Conservation (phyloP, 1,140 invertebrate species). For the Caligus rogercresseyi region DNA sequence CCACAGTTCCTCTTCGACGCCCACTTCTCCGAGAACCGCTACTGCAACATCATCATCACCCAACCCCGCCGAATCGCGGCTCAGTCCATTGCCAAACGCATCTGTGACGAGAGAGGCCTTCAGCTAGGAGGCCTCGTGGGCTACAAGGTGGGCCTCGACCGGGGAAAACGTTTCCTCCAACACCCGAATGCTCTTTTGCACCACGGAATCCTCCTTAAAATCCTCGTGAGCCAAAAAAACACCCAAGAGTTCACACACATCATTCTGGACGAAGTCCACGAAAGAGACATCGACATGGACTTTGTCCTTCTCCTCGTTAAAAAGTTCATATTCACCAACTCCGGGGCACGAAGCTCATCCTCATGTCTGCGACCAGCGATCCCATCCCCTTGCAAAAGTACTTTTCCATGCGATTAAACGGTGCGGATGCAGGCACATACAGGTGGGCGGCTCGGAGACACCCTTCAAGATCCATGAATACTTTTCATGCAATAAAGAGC, state of each 20-base stretch:
- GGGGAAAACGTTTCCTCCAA: conserved; percentile 37
- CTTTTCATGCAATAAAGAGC: conserved; percentile 36
- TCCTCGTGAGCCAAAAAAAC: conserved; percentile 35
- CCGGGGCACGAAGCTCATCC: conserved; percentile 44
- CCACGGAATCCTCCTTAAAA: conserved; percentile 50
- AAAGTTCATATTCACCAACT: conserved; percentile 48
- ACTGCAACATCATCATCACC: conserved; percentile 67
- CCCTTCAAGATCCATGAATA: conserved; percentile 44
- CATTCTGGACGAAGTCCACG: conserved; percentile 87
- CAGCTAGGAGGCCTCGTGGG: conserved; percentile 56
- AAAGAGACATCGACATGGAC: conserved; percentile 81
- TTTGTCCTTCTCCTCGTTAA: conserved; percentile 71
- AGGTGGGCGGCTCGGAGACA: conserved; percentile 31
- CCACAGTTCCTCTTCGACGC: conserved; percentile 67
- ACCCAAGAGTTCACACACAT: conserved; percentile 53
- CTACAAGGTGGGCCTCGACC: conserved; percentile 52
- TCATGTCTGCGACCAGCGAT: conserved; percentile 44
- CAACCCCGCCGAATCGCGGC: conserved; percentile 71
- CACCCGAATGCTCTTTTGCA: conserved; percentile 68
- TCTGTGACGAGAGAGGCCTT: conserved; percentile 48
- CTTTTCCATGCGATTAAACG: conserved; percentile 35
- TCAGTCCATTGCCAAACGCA: conserved; percentile 44
- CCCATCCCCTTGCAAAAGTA: conserved; percentile 34
- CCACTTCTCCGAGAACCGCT: conserved; percentile 36
- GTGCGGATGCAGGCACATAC: conserved; percentile 35